Conservation (phyloP, 2,888 invertebrate species). For the Sinotaia quadrata region DNA sequence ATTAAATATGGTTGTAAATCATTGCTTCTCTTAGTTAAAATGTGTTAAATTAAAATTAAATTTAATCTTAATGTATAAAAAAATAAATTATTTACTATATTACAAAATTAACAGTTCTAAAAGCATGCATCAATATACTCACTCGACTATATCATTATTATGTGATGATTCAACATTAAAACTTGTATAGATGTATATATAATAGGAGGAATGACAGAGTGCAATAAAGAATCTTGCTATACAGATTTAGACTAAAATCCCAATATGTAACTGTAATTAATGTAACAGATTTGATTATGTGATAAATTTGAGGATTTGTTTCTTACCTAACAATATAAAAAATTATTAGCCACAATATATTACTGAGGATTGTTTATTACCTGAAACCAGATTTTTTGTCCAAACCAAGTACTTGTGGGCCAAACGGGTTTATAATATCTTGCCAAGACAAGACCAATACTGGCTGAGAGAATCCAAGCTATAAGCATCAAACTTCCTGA, state of each 20-base stretch:
- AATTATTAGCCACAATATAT: background rate
- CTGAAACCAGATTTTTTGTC: conserved; percentile 69
- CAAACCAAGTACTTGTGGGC: conserved; percentile 60
- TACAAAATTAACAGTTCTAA: too few species aligned
- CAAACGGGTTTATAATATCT: conserved; percentile 70
- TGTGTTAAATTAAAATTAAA: too few species aligned
- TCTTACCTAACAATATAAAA: background rate
- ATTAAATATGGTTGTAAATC: too few species aligned
- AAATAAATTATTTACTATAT: too few species aligned
- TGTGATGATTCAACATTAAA: too few species aligned
- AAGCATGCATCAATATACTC: too few species aligned
- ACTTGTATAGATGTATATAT: too few species aligned
- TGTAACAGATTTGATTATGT: background rate
- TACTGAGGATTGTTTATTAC: conserved; percentile 41
- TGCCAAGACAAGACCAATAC: conserved; percentile 68
- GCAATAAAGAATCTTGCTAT: too few species aligned
- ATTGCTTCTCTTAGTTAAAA: too few species aligned
- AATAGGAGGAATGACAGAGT: too few species aligned
- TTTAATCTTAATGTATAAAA: too few species aligned
- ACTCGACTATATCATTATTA: too few species aligned
- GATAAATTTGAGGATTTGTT: background rate
- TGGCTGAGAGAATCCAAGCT: conserved; percentile 70
- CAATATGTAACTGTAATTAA: background rate
- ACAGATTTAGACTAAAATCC: background rate
- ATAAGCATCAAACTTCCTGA: conserved; percentile 70